These are phyloP conservation scores for Nycticryphes semicollaris DNA, from an alignment of 2,113 vertebrate genomes.

Conservation along the genomic window DNA sequence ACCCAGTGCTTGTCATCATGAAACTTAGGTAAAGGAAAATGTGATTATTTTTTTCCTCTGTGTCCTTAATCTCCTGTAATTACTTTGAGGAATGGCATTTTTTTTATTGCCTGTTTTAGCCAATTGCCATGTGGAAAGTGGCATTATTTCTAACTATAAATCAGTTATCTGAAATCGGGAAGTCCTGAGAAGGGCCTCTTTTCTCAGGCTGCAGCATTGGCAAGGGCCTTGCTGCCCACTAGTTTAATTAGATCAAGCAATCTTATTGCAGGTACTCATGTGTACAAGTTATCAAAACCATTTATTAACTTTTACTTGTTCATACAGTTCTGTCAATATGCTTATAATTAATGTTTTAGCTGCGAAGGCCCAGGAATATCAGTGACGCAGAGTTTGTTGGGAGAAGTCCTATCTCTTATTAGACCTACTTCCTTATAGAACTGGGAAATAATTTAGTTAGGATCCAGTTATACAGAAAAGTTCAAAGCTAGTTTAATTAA, in stretches of 20 bases:
- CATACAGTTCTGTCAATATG: not conserved
- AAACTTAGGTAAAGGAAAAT: not conserved
- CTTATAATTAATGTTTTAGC: not conserved
- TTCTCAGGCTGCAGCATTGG: not conserved
- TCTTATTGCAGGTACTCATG: not conserved
- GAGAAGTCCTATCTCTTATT: not conserved
- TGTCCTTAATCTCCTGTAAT: not conserved
- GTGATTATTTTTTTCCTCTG: not conserved
- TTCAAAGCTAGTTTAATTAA: not conserved
- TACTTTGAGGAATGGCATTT: not conserved
- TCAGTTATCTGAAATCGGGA: not conserved
- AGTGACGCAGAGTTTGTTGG: not conserved
- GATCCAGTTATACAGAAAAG: not conserved
- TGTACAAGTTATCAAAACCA: not conserved
- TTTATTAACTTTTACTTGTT: not conserved
- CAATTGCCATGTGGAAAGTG: fast-evolving
- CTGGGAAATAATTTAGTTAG: not conserved
- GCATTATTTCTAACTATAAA: not conserved
- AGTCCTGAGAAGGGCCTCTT: not conserved
- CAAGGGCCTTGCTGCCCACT: not conserved
- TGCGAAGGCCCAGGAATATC: not conserved
- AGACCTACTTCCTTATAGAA: not conserved
- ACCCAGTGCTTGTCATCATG: not conserved
- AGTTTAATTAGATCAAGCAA: not conserved
- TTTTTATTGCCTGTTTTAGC: not conserved